Base-by-base conservation (phyloP, 2,888 invertebrate species). In the Phortica okadai region DNA sequence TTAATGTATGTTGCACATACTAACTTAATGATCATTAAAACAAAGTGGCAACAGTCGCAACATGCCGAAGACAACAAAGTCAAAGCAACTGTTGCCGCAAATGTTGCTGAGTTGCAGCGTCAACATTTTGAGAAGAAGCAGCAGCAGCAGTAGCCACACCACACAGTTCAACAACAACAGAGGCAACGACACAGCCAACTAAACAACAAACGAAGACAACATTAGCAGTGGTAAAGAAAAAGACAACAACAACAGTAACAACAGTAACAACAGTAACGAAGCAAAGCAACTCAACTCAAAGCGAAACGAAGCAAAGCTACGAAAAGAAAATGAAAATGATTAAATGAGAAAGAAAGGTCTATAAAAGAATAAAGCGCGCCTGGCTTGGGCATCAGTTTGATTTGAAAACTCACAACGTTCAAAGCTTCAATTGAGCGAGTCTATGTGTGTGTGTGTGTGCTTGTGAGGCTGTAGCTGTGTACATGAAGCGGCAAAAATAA, bases 341-440 rank as follows among this genome's bases (percentile, higher is more conserved):
- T 81, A 82, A 82, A 76, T 79, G 66, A 74, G 78, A 78, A 82
- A 84, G 87, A 87, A 89, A 86, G 88, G 89, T 91, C 90, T 91
- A 91, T 91, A 91, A 90, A 91, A 91, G 90, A 90, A 91, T 90
- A 87, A 88, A 83, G 90, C 86, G 82, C 84, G 85, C 86, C 87
- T 88, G 86, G 85, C 82, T 84, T 81, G 77, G 83, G 84, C 91
- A 92, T 92, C 93, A 94, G 94, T 94, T 92, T 84, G 88, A 92
- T 92, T 92, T 91, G 92, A 91, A 92, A 89, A 90, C 92, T 90
- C 91, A 86, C 87, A 84, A 84, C 79, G 81, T 77, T 82, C 81
- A 74, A 79, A 81, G 84, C 79, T 77, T 56, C 78, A 73, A 76
- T 56, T 70, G 58, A 79, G 78, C 75, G 81, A 70, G 77, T 80